Base-by-base conservation (phyloP, 30 jellyfish, hydroid and myxozoan genomes). In the Turritopsis rubra region DNA sequence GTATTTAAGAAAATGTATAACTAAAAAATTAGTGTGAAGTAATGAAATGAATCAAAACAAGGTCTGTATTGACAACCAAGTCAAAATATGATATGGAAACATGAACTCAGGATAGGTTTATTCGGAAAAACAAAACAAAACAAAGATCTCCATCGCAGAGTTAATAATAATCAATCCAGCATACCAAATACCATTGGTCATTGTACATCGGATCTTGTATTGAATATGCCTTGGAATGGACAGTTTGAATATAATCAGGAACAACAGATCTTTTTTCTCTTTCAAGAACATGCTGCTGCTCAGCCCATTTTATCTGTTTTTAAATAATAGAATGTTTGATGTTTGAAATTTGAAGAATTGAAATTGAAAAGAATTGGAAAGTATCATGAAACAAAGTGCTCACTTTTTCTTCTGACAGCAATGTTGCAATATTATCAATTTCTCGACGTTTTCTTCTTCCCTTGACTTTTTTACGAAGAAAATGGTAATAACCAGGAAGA, bases 101-200 rank as follows among this genome's bases (percentile, higher is more conserved):
- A n/a, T n/a, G n/a, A n/a, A n/a, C n/a, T n/a, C n/a, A n/a, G n/a
- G n/a, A n/a, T n/a, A n/a, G n/a, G n/a, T n/a, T n/a, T n/a, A n/a
- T n/a, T n/a, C n/a, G n/a, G n/a, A n/a, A n/a, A n/a, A n/a, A n/a
- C n/a, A n/a, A n/a, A n/a, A n/a, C n/a, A n/a, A n/a, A n/a, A n/a
- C n/a, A n/a, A n/a, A n/a, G n/a, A n/a, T n/a, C n/a, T n/a, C n/a
- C n/a, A n/a, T n/a, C n/a, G n/a, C n/a, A n/a, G n/a, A n/a, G n/a
- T n/a, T n/a, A 41, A 5, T 13, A 41, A 41, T 41, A 13, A 41
- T 41, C n/a, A 41, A 41, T 41, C 9, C 60, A 41, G 13, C 93
- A 71, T 85, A 95, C 99, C 96, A 95, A 68, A 66, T 95, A 95
- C 99, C 99, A 95, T 80, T 95, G 99, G 41, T 95, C 96, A 78